phyloP scores from a whole-genome alignment of 2,888 invertebrate genomes.

The Fissipunctia ypsillon region DNA sequence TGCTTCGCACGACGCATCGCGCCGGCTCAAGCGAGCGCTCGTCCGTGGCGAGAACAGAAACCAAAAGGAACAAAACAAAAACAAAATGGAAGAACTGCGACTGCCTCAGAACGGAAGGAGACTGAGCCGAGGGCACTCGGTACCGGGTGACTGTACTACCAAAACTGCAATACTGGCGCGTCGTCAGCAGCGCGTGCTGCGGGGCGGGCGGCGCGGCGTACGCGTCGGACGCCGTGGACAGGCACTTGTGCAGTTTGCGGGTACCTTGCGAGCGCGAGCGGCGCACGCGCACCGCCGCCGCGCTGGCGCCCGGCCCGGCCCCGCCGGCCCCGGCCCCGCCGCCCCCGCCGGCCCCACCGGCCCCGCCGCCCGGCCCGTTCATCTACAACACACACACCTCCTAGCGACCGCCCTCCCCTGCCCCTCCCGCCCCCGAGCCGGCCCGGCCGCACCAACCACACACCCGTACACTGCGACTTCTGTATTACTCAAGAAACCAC shows the following conservation, averaged over 20 bases:
- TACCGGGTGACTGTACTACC: conserved; percentile 96
- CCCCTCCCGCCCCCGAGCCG: conserved; percentile 53
- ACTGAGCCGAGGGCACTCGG: conserved; percentile 77
- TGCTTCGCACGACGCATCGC: conserved; percentile 37
- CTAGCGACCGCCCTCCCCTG: conserved; percentile 60
- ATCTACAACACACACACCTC: conserved; percentile 78
- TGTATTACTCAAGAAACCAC: neutral
- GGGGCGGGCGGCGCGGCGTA: conserved; percentile 92
- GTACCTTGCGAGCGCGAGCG: conserved; percentile 98
- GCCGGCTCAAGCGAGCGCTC: conserved; percentile 58
- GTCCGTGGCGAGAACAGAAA: conserved; percentile 54
- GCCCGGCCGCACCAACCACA: conserved; percentile 39
- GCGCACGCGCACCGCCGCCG: conserved; percentile 90
- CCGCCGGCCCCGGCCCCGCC: conserved; percentile 78
- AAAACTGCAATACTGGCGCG: conserved; percentile 98
- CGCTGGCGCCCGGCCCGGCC: conserved; percentile 89
- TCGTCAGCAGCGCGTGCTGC: conserved; percentile 93
- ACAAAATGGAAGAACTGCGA: conserved; percentile 86
- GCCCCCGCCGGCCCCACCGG: conserved; percentile 67
- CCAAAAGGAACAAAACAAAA: conserved; percentile 60
- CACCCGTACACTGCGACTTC: neutral
- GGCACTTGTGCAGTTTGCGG: conserved; percentile 97
- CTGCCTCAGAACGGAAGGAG: conserved; percentile 86
- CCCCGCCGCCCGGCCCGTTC: conserved; percentile 83
- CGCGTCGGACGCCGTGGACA: conserved; percentile 96